Evolutionary conservation across 2,797 vertebrate species (phyloP), one percentile per base, ranked within the genome.

Genomic region (Melanotaenia parkinsoni): DNA sequence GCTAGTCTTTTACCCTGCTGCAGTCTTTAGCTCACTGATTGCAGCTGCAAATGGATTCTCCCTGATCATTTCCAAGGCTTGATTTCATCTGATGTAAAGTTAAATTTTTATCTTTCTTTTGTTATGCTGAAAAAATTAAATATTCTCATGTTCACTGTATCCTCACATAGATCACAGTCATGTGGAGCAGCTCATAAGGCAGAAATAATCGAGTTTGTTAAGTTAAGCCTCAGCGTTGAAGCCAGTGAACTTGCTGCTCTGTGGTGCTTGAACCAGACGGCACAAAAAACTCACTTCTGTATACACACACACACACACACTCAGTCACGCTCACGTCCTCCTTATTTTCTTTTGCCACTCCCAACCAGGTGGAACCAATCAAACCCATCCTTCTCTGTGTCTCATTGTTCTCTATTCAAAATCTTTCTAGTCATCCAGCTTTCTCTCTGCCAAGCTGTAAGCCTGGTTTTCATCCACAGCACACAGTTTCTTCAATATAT

Each of bases 351-450:
- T 40, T 67, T 73, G 54, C 76, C 72, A 77, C 76, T 76, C 10
- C 68, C 54, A 53, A 14, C 45, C 83, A 84, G 76, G 82, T 84
- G 85, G 85, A 89, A 87, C 74, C 69, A 70, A 76, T 88, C 67
- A 83, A 72, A 81, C 57, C 8, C 18, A 72, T 22, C 51, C 58
- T 37, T 67, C 59, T 68, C 32, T 50, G 59, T 78, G 47, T 72
- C 63, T 77, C 70, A 69, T 79, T 57, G 57, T 63, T 71, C 62
- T 33, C 28, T 58, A 51, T 73, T 18, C 37, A 53, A 68, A 62
- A 70, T 51, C 26, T 56, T 67, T 79, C 61, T 67, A 75, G 43
- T 71, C 56, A 14, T 50, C 66, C 38, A 62, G n/a, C 37, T 58
- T 54, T 50, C 13, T 57, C 57, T 59, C 12, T 18, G 24, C 81